Evolutionary conservation across 30 jellyfish, hydroid and myxozoan species (phyloP).

Genomic region (Sanderia malayensis): DNA sequence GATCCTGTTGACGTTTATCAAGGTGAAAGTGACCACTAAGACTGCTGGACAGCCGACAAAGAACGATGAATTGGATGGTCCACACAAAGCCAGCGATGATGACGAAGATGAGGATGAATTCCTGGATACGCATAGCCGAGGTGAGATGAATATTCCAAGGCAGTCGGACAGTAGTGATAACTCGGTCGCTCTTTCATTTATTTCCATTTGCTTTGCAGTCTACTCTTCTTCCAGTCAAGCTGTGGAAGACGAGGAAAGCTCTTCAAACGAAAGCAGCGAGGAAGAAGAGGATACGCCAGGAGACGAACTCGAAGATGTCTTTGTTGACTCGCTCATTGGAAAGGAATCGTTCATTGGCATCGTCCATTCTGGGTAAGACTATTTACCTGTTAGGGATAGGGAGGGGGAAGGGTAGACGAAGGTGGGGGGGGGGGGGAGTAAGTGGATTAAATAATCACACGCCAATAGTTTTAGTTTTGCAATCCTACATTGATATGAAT

Average conservation of each 20-base stretch:
- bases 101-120: not conserved
- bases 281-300: slow-evolving; percentile 14
- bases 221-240: slow-evolving; percentile 35
- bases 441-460: no score
- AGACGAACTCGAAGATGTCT: slow-evolving; percentile 21
- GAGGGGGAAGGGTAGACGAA: no score
- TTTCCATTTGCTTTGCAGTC: no score
- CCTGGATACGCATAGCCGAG: not conserved
- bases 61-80: not conserved
- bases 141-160: not conserved
- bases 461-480: no score
- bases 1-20: slow-evolving; percentile 78
- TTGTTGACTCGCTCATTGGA: slow-evolving; percentile 37
- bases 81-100: not conserved
- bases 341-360: slow-evolving; percentile 56
- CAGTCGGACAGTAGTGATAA: no score
- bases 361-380: slow-evolving; percentile 56
- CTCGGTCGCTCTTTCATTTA: no score
- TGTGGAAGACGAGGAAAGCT: slow-evolving; percentile 22
- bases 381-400: no score
- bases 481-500: no score
- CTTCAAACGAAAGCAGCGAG: slow-evolving; percentile 49
- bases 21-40: slow-evolving; percentile 51
- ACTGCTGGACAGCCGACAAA: slow-evolving; percentile 48
- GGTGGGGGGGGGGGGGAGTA: no score